These are phyloP conservation scores for Brachirus orientalis DNA, from an alignment of 2,113 vertebrate species.

Conservation along the genomic window DNA sequence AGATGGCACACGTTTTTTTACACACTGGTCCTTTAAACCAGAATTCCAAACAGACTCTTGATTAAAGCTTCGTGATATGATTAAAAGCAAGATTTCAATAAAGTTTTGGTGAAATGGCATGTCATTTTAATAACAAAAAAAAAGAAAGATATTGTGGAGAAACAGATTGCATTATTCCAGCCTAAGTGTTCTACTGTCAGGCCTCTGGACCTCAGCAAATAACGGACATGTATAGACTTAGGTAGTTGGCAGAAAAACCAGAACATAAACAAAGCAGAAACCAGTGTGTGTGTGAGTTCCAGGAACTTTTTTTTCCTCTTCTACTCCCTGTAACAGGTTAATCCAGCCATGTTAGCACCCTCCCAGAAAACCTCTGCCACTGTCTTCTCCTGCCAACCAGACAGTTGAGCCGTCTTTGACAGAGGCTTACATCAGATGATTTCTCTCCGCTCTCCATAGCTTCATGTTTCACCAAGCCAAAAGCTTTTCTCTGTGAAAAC, in stretches of 20 bases:
- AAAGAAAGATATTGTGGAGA: too few species aligned
- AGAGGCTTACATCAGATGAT: constrained; percentile 5
- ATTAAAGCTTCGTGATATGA: too few species aligned
- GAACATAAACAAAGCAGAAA: constrained; percentile 1
- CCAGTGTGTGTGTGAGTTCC: background rate
- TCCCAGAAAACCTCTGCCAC: background rate
- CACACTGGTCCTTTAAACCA: too few species aligned
- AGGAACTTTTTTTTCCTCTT: background rate
- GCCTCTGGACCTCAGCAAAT: constrained; percentile 4
- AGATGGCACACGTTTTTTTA: too few species aligned
- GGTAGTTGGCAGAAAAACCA: background rate
- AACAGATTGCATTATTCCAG: background rate
- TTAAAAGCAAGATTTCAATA: too few species aligned
- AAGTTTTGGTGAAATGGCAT: background rate
- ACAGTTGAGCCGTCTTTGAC: background rate
- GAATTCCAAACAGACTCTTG: too few species aligned
- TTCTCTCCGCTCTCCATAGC: background rate
- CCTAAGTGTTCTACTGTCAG: background rate
- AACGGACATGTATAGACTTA: background rate
- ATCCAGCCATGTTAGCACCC: constrained; percentile 8
- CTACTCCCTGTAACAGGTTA: background rate
- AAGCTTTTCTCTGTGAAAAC: constrained; percentile 15
- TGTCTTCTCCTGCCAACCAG: constrained; percentile 16
- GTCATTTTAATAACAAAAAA: too few species aligned
- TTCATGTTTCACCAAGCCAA: constrained; percentile 10